Evolutionary conservation across 2,113 vertebrate genomes (phyloP), one percentile per base, ranked within the genome.

Genomic region (Ammodytes marinus): DNA sequence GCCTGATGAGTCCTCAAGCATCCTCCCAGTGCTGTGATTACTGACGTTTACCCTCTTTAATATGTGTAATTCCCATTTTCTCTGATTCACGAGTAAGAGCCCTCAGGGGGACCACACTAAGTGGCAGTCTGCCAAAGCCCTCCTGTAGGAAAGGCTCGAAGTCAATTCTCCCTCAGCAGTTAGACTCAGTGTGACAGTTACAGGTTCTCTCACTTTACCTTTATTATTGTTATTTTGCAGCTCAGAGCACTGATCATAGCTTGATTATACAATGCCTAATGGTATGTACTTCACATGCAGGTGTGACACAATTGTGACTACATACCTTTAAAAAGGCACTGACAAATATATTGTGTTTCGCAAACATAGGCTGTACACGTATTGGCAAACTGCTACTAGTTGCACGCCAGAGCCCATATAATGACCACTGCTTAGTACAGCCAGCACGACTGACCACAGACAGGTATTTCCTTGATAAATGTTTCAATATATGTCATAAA

Each of bases 51-150:
- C 90, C 94, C 94, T 93, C 93, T 95, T 95, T 95, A 95, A 95
- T 95, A 94, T 95, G 93, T 95, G 93, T 94, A 95, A 95, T 95
- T 95, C 94, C 92, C 93, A 92, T 95, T 96, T 94, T 95, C 93
- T 94, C 90, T 93, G 95, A 95, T 95, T 95, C 90, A 90, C 88
- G 93, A 92, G 90, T 94, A 92, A 93, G 94, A 90, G 93, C 91
- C 94, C 93, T 93, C 91, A 71, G 87, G 95, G 93, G 91, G 91
- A 91, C 76, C 74, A 53, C 82, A 74, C 76, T 91, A 87, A 86
- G 92, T 95, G 95, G 95, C 94, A 92, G 93, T 80, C 94, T 94
- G 94, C 94, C 95, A 96, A 91, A 92, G 86, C 79, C 85, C 88
- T 92, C 85, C 91, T 90, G 83, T 82, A 89, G 88, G 88, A 94